Evolutionary conservation across 2,888 invertebrate species (phyloP).

Genomic region (Cosmopolites sordidus): DNA sequence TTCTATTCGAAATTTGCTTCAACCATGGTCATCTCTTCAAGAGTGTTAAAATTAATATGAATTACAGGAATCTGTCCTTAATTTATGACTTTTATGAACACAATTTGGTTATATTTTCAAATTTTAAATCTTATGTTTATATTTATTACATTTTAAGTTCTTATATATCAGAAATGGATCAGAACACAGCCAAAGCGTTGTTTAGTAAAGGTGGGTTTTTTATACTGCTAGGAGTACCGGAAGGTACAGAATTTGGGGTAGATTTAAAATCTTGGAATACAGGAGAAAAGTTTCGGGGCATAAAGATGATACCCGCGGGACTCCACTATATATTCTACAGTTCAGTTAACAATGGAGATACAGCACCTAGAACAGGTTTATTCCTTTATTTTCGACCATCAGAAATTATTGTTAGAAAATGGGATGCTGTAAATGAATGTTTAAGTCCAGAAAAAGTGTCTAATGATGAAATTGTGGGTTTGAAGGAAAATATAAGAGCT

Average conservation of each 20-base stretch:
- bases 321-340: slow-evolving; percentile 91
- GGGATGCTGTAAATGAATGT: slow-evolving; percentile 78
- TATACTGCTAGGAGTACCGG: slow-evolving; percentile 80
- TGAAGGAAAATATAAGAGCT: slow-evolving; percentile 65
- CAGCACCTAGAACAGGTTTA: slow-evolving; percentile 67
- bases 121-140: too few species aligned
- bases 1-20: too few species aligned
- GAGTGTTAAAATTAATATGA: too few species aligned
- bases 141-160: too few species aligned
- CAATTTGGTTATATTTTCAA: too few species aligned
- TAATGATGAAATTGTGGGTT: slow-evolving; percentile 60
- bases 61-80: too few species aligned
- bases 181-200: slow-evolving; percentile 68
- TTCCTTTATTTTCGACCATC: slow-evolving; percentile 74
- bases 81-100: too few species aligned
- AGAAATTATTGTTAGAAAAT: slow-evolving; percentile 83
- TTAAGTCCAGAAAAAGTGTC: slow-evolving; percentile 61
- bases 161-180: slow-evolving; percentile 58
- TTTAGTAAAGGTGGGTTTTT: slow-evolving; percentile 79
- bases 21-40: too few species aligned
- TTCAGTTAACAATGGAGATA: slow-evolving; percentile 57
- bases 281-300: slow-evolving; percentile 86
- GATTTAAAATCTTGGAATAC: slow-evolving; percentile 88
- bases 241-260: slow-evolving; percentile 94
- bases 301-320: slow-evolving; percentile 99